These are phyloP conservation scores for Harpegnathos saltator DNA, from an alignment of 1,140 invertebrate genomes.

Conservation along the genomic window DNA sequence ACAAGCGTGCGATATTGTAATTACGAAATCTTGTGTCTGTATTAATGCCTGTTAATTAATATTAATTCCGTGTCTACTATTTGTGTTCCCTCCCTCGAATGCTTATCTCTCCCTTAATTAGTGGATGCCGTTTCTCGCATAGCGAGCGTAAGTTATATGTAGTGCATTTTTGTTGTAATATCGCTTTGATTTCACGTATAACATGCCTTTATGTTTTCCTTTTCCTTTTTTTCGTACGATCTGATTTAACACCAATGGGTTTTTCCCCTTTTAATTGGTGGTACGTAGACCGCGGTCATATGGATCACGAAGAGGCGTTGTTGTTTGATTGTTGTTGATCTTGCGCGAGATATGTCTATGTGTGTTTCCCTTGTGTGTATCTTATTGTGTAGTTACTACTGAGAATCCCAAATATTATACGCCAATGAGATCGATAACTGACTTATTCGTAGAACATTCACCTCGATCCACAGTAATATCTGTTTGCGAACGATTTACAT, in stretches of 20 bases:
- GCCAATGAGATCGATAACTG: constrained; percentile 7
- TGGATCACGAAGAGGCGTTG: background rate
- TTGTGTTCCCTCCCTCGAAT: background rate
- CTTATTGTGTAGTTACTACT: constrained; percentile 26
- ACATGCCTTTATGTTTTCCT: background rate
- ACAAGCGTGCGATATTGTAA: background rate
- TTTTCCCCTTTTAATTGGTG: background rate
- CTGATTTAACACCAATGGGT: background rate
- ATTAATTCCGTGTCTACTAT: background rate
- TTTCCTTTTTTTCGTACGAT: background rate
- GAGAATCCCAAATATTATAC: background rate
- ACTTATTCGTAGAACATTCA: background rate
- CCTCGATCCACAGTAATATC: background rate
- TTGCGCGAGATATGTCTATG: background rate
- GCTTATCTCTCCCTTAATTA: constrained; percentile 18
- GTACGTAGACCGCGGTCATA: constrained; percentile 8
- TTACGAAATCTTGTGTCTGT: background rate
- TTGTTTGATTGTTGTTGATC: background rate
- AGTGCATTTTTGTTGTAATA: constrained; percentile 37
- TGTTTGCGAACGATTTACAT: background rate
- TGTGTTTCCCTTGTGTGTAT: background rate
- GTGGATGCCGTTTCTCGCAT: constrained; percentile 3
- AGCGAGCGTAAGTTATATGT: constrained; percentile 5
- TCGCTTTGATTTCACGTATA: constrained; percentile 20
- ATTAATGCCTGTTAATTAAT: constrained; percentile 25